Percentiles rank a stretch among this genome's conserved stretches.
Evolutionary conservation across 1,140 invertebrate species (phyloP).

Genomic region (Drosophila willistoni): DNA sequence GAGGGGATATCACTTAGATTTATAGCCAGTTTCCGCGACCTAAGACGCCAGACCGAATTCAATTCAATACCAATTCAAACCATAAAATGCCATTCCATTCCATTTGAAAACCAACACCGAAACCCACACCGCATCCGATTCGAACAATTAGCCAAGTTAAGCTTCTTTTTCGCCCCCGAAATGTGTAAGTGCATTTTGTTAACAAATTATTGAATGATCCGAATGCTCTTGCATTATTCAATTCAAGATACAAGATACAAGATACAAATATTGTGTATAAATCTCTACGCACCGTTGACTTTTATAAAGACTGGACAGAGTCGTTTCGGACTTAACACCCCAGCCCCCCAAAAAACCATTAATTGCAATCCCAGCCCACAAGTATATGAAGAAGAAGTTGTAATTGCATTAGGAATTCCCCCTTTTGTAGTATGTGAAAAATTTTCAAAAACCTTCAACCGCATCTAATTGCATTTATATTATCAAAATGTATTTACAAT

Average conservation of each 20-base stretch:
- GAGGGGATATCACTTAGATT: conserved; percentile 35
- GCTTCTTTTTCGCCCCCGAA: conserved; percentile 1
- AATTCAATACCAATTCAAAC: not conserved
- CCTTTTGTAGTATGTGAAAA: conserved; percentile 34
- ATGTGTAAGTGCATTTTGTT: conserved; percentile 65
- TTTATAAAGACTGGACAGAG: conserved; percentile 28
- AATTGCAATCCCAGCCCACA: not conserved
- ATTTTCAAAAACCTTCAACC: conserved; percentile 26
- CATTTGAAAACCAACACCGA: not conserved
- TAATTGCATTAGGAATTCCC: conserved; percentile 49
- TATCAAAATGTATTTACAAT: conserved; percentile 22
- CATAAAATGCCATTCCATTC: conserved; percentile 2
- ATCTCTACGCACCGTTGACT: conserved; percentile 66
- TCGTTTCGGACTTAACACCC: not conserved
- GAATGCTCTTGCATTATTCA: conserved; percentile 68
- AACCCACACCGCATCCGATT: conserved; percentile 3
- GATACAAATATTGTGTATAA: not conserved
- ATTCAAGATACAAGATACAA: conserved; percentile 30
- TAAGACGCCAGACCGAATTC: conserved; percentile 5
- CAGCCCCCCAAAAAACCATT: not conserved
- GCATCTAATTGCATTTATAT: conserved; percentile 47
- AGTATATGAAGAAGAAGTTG: conserved; percentile 29
- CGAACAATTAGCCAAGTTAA: conserved; percentile 39
- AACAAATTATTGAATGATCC: conserved; percentile 61
- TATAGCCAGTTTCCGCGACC: conserved; percentile 72